Percentiles rank a stretch among this genome's conserved stretches.
Evolutionary conservation across 2,113 vertebrate species (phyloP).

Genomic region (Cryptomyrus ogoouensis): DNA sequence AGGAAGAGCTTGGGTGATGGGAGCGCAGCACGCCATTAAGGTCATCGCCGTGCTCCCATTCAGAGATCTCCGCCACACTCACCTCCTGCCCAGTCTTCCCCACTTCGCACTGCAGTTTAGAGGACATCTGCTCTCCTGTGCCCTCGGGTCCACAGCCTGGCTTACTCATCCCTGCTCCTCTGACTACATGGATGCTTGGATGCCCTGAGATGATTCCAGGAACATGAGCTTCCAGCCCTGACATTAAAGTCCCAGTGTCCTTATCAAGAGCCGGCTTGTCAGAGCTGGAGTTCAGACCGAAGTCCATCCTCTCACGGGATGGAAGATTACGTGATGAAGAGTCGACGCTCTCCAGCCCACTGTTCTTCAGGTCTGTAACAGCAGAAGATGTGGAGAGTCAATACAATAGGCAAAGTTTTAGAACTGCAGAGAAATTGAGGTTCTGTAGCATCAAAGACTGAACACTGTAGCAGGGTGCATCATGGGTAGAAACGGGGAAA

Average conservation of each 20-base stretch:
- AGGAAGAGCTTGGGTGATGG: slow-evolving; percentile 64
- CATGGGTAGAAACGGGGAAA: not conserved
- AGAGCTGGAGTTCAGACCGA: not conserved
- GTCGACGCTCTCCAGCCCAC: not conserved
- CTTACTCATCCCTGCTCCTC: not conserved
- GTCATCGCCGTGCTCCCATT: slow-evolving; percentile 58
- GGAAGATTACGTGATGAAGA: not conserved
- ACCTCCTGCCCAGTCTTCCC: slow-evolving; percentile 16
- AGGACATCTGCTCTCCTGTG: slow-evolving; percentile 20
- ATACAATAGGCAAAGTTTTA: not conserved
- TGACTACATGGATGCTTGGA: not conserved
- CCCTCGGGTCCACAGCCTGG: slow-evolving; percentile 19
- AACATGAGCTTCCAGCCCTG: not conserved
- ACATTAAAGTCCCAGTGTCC: not conserved
- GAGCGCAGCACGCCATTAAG: slow-evolving; percentile 66
- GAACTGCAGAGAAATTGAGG: not conserved
- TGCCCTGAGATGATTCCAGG: not conserved
- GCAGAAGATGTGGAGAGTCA: not conserved
- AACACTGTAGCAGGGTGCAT: not conserved
- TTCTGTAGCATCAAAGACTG: not conserved
- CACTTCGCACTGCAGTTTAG: not conserved
- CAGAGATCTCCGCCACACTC: slow-evolving; percentile 15
- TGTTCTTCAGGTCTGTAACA: slow-evolving; percentile 13
- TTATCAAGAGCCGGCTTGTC: not conserved
- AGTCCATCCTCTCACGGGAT: not conserved